Evolutionary conservation across 37 sponge, comb jelly and placozoan genomes (phyloP), one percentile per base, ranked within the genome.

Genomic region (Theonella swinhoei): DNA sequence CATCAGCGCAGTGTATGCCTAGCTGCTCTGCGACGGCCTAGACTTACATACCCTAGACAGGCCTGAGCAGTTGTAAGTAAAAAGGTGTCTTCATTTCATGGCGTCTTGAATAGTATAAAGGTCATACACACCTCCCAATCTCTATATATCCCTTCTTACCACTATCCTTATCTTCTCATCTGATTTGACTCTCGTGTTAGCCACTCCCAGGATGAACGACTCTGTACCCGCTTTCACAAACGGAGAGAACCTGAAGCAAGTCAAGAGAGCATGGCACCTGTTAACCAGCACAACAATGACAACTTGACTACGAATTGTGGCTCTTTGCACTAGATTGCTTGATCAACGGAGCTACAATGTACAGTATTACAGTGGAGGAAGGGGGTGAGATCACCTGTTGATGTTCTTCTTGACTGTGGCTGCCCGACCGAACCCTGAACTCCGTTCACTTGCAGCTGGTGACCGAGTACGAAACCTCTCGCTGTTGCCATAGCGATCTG

Each of bases 161-260:
- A 87, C 82, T 26, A 94, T 81, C n/a, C 78, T 84, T 73, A 94
- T 41, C 38, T 77, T 80, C 17, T 81, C 78, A 25, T 68, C 17
- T 0, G 69, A 75, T 64, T 43, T 47, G 30, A 81, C 24, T 26
- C 74, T 83, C 30, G 30, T 31, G 0, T 76, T 34, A 22, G 75
- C 79, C 17, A 36, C 60, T 19, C 96, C 96, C 29, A 98, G 76
- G 17, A 98, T 73, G 67, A 87, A 98, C 39, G 87, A 76, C 63
- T 98, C 98, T 14, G 94, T 87, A 1, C 98, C 98, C 67, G 94
- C 83, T 75, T 93, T 95, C 43, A 98, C 98, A 84, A 95, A 98
- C 23, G 93, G 79, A 26, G 96, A 91, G 63, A 98, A 98, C 71
- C 98, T 98, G 75, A 26, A 41, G 38, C 70, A 33, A 54, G 64